A percentile compares a stretch with the other conserved stretches of the same genome.
phyloP scores from a whole-genome alignment of 2,113 vertebrate species.

The Brienomyrus brachyistius region DNA sequence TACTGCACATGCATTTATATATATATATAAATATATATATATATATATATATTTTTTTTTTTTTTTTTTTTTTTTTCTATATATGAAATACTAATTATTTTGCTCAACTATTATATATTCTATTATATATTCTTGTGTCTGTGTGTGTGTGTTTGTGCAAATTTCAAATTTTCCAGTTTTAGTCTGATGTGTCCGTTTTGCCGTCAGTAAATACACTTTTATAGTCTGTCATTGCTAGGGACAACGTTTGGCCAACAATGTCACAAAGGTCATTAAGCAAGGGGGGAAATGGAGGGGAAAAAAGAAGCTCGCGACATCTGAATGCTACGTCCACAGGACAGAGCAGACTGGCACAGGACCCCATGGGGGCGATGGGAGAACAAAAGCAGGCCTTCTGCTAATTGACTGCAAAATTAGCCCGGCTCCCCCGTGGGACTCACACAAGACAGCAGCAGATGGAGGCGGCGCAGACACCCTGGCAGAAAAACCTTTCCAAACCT shows the following conservation, averaged over 20 bases:
- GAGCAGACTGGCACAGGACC: slow-evolving; percentile 71
- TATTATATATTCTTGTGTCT: no score
- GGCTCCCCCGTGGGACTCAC: slow-evolving; percentile 73
- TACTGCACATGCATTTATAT: background rate
- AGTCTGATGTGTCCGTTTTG: background rate
- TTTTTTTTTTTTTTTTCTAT: no score
- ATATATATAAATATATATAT: background rate
- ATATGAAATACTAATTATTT: no score
- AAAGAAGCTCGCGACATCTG: slow-evolving; percentile 58
- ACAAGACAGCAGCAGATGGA: slow-evolving; percentile 86
- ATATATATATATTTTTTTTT: no score
- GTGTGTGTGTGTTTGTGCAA: background rate
- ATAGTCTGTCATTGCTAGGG: slow-evolving; percentile 61
- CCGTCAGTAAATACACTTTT: slow-evolving; percentile 24
- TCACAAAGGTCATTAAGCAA: slow-evolving; percentile 73
- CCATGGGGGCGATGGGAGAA: slow-evolving; percentile 74
- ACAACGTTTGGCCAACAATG: slow-evolving; percentile 75
- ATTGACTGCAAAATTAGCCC: slow-evolving; percentile 99
- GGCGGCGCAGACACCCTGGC: slow-evolving; percentile 65
- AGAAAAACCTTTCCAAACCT: slow-evolving; percentile 73
- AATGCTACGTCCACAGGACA: slow-evolving; percentile 53
- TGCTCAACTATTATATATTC: no score
- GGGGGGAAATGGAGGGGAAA: slow-evolving; percentile 45
- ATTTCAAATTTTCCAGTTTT: background rate
- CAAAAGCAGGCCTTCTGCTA: slow-evolving; percentile 97